phyloP scores from a whole-genome alignment of 2,113 vertebrate genomes.

The Panurus biarmicus region DNA sequence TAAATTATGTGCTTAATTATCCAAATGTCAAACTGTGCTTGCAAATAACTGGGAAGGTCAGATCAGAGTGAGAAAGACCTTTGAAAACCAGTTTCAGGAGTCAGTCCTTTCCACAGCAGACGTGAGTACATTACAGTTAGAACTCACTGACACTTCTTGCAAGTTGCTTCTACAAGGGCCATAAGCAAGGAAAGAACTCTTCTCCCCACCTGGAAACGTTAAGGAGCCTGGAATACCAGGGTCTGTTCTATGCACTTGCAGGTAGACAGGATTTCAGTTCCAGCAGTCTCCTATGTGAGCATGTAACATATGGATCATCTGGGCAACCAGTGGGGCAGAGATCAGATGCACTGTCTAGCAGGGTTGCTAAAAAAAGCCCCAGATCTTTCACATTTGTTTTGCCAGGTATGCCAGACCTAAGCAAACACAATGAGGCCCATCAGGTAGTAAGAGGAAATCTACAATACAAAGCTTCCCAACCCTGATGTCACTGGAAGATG shows the following conservation, averaged over 20 bases:
- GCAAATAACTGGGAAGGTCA: conserved; percentile 31
- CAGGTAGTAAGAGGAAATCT: not conserved
- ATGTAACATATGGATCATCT: not conserved
- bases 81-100: not conserved
- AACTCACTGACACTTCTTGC: not conserved
- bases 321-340: not conserved
- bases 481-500: not conserved
- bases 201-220: not conserved
- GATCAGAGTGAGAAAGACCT: not conserved
- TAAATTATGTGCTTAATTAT: conserved; percentile 44
- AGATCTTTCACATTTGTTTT: not conserved
- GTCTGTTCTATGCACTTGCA: not conserved
- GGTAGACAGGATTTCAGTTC: not conserved
- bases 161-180: not conserved
- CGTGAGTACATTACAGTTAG: not conserved
- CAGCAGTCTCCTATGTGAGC: not conserved
- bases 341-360: not conserved
- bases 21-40: conserved; percentile 7
- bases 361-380: not conserved
- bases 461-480: not conserved
- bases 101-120: not conserved
- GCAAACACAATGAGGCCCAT: not conserved
- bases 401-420: not conserved
- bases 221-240: not conserved
- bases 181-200: not conserved